Base-by-base conservation (phyloP, 2,888 invertebrate species). In the Alsophila aescularia region DNA sequence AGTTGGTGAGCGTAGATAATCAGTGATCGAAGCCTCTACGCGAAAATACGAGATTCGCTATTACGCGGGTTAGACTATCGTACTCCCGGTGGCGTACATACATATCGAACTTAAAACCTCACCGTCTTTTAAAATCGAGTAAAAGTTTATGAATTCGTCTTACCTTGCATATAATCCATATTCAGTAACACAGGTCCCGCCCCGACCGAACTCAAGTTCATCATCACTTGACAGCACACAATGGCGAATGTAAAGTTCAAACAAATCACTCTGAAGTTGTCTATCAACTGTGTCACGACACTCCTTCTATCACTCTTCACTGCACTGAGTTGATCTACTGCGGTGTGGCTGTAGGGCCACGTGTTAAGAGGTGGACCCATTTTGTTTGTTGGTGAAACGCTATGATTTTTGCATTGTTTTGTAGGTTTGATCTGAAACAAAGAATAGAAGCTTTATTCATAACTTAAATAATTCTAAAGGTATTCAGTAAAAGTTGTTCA, bases 111-210 rank as follows among this genome's bases (percentile, higher is more conserved):
- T n/a, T n/a, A n/a, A n/a, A n/a, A n/a, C n/a, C n/a, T n/a, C n/a
- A n/a, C n/a, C n/a, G n/a, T n/a, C 18, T 18, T 18, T 18, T 4
- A 18, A 18, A 18, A 18, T 4, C 2, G 5, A 18, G 18, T 5
- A 14, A 15, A 2, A 35, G 0, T 15, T 6, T 35, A 7, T 18
- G 1, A n/a, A 18, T 18, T 18, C 2, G n/a, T 21, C 65, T 79
- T 74, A 91, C 90, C 90, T 83, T 90, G 90, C 54, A 85, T 77
- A 75, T 90, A 88, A 70, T 88, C 86, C 86, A 90, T 67, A 64
- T 82, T 88, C 10, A 90, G 64, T 59, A 89, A 66, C 31, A 91
- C 89, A 1, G 90, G 90, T 0, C 88, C 87, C 0, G 87, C 90
- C 15, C 67, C 68, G 10, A 83, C 90, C 15, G 69, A 73, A 56